Evolutionary conservation across 2,797 vertebrate species (phyloP).

Genomic region (Morus bassanus): DNA sequence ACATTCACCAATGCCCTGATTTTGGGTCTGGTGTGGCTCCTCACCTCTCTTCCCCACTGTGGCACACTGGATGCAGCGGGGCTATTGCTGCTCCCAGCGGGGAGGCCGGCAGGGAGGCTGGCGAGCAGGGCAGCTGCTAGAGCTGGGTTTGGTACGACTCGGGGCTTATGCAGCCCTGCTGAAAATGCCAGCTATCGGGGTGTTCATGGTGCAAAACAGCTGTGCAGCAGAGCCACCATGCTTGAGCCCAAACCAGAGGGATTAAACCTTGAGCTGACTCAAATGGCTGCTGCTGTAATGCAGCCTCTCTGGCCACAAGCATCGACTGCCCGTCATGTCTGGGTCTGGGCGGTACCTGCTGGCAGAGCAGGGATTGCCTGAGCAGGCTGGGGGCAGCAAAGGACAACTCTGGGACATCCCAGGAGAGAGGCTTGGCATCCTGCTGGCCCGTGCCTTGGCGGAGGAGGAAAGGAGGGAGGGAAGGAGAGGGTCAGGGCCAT

Average conservation of each 20-base stretch:
- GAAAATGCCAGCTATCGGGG: not conserved
- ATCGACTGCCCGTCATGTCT: not conserved
- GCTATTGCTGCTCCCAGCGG: accelerated
- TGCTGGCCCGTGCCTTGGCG: not conserved
- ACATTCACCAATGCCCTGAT: not conserved
- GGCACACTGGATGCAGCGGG: not conserved
- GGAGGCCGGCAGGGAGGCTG: accelerated
- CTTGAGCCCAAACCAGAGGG: not conserved
- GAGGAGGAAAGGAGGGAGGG: not conserved
- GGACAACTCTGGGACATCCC: not conserved
- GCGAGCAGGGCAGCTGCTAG: not conserved
- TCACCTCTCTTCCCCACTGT: accelerated
- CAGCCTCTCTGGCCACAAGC: not conserved
- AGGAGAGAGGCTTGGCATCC: not conserved
- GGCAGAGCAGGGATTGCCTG: not conserved
- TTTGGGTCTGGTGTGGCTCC: not conserved
- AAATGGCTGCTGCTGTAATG: not conserved
- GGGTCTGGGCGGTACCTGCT: not conserved
- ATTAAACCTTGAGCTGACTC: constrained; percentile 51
- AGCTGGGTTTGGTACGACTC: accelerated
- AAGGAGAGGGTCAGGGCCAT: not conserved
- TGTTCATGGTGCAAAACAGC: constrained; percentile 15
- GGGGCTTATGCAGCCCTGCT: not conserved
- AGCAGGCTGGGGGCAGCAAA: not conserved
- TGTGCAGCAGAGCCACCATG: not conserved